Evolutionary conservation across 2,113 vertebrate species (phyloP).

Genomic region (Coptodon bakossiorum): DNA sequence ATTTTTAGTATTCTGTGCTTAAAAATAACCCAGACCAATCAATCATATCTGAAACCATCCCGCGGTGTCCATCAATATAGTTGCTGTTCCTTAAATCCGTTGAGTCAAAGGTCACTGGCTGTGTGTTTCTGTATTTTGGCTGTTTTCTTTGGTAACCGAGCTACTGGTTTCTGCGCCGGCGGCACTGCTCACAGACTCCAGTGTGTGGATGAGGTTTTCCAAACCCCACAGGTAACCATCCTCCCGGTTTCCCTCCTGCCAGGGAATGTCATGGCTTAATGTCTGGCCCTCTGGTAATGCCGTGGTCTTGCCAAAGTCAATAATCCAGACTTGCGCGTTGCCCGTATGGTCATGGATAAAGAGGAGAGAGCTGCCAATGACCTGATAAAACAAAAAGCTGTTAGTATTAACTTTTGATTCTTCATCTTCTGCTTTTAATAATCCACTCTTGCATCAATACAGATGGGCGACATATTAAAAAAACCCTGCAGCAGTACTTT

Average conservation of each 20-base stretch:
- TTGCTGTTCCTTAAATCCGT: background rate
- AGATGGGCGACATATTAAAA: background rate
- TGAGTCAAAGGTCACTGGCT: slow-evolving; percentile 2
- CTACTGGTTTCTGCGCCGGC: background rate
- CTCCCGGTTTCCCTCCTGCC: slow-evolving; percentile 95
- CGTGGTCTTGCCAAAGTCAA: slow-evolving; percentile 96
- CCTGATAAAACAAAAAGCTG: slow-evolving; percentile 43
- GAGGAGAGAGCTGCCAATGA: slow-evolving; percentile 97
- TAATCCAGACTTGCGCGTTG: slow-evolving; percentile 90
- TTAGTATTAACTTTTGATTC: background rate
- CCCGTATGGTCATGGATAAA: slow-evolving; percentile 91
- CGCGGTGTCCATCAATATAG: background rate
- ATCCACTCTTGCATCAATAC: background rate
- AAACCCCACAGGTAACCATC: slow-evolving; percentile 94
- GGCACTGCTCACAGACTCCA: slow-evolving; percentile 35
- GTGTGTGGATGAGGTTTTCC: slow-evolving; percentile 83
- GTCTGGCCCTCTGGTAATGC: slow-evolving; percentile 82
- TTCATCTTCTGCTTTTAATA: background rate
- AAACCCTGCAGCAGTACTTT: background rate
- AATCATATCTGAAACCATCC: background rate
- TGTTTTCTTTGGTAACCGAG: background rate
- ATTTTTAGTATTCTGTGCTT: background rate
- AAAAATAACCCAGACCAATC: background rate
- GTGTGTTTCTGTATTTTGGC: background rate
- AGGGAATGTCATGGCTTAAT: slow-evolving; percentile 83